Evolutionary conservation across 2,888 invertebrate genomes (phyloP).

Genomic region (Andrena fulva): DNA sequence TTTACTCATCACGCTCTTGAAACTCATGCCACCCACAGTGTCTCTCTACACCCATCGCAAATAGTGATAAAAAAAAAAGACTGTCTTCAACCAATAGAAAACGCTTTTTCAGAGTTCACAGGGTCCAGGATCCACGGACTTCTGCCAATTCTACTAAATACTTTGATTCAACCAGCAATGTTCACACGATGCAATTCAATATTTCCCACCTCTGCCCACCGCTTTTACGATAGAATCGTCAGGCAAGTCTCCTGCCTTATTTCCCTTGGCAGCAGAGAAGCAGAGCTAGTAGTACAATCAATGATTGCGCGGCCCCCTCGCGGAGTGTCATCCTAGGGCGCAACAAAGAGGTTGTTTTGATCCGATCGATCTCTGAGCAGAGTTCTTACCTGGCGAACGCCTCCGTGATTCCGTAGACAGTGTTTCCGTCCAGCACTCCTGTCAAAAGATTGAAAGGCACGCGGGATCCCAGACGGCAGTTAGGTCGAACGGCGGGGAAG

Average conservation of each 20-base stretch:
- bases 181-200: too few species aligned
- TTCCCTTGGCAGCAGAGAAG: background rate
- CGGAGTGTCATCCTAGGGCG: background rate
- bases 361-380: background rate
- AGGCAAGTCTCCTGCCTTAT: background rate
- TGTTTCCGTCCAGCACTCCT: constrained; percentile 94
- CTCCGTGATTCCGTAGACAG: constrained; percentile 95
- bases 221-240: background rate
- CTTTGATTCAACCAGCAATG: too few species aligned
- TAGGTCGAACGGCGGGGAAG: constrained; percentile 94
- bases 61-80: background rate
- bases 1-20: background rate
- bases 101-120: too few species aligned
- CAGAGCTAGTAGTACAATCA: background rate
- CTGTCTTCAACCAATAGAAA: too few species aligned
- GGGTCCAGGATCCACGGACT: too few species aligned
- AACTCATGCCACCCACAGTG: background rate
- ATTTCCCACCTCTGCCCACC: too few species aligned
- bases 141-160: too few species aligned
- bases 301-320: background rate
- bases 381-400: constrained; percentile 89
- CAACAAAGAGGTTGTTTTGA: background rate
- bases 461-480: constrained; percentile 94
- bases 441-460: constrained; percentile 94
- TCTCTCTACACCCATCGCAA: background rate